Evolutionary conservation across 1,140 invertebrate species (phyloP).

Genomic region (Drosophila burlai): DNA sequence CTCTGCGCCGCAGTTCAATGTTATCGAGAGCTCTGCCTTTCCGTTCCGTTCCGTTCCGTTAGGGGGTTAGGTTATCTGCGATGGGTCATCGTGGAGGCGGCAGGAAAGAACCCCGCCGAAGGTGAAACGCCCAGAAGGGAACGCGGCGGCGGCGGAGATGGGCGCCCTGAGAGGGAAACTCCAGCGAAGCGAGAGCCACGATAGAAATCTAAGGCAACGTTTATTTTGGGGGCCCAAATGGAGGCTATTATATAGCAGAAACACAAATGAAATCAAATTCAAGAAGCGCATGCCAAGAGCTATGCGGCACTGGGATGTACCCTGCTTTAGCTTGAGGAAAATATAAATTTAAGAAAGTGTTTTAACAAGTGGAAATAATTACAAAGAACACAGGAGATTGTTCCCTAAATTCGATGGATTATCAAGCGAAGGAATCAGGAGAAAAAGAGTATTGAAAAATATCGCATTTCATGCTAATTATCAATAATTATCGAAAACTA

Average conservation of each 20-base stretch:
- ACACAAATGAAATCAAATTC: constrained; percentile 44
- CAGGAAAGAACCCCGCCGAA: constrained; percentile 52
- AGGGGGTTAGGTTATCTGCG: constrained; percentile 24
- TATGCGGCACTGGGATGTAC: not conserved
- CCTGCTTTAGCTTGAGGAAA: not conserved
- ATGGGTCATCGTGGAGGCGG: constrained; percentile 24
- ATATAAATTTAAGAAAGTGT: not conserved
- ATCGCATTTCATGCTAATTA: too few species aligned
- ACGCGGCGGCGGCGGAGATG: not conserved
- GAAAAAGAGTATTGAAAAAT: too few species aligned
- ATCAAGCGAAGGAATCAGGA: too few species aligned
- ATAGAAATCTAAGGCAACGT: constrained; percentile 54
- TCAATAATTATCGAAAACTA: too few species aligned
- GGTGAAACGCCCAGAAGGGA: constrained; percentile 56
- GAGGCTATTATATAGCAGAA: constrained; percentile 39
- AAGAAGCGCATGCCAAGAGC: constrained; percentile 5
- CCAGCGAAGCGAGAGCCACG: constrained; percentile 68
- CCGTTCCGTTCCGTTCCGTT: not conserved
- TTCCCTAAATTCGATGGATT: too few species aligned
- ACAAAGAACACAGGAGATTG: not conserved
- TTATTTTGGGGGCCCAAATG: constrained; percentile 31
- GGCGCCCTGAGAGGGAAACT: constrained; percentile 47
- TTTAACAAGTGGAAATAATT: not conserved
- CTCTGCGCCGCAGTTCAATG: constrained; percentile 26
- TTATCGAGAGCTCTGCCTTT: constrained; percentile 3